Conservation (phyloP, 2,797 vertebrate genomes). For the Lutjanus campechanus region DNA sequence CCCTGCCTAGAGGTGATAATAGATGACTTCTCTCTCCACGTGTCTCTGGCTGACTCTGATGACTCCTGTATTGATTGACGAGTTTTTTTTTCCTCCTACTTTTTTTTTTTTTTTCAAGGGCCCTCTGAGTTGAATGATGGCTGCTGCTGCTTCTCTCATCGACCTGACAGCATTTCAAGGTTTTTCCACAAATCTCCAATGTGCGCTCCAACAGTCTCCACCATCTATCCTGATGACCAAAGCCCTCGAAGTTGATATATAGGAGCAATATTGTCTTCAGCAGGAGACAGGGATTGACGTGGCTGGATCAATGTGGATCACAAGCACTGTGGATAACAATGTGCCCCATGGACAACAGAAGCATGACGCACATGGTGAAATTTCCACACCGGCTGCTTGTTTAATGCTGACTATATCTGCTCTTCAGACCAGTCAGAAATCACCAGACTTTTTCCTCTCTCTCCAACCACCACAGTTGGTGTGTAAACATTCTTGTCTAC, state of each 20-base stretch:
- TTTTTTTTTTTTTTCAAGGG: constrained; percentile 16
- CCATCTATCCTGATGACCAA: constrained; percentile 51
- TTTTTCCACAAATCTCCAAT: constrained; percentile 62
- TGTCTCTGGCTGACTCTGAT: constrained; percentile 42
- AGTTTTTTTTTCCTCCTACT: constrained; percentile 17
- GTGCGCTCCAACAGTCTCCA: constrained; percentile 42
- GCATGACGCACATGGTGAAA: neutral
- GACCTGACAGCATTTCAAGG: constrained; percentile 65
- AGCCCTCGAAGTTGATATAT: constrained; percentile 58
- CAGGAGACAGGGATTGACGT: constrained; percentile 54
- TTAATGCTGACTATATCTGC: neutral
- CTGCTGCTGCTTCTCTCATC: constrained; percentile 52
- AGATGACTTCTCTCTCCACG: constrained; percentile 26
- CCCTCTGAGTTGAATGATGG: constrained; percentile 58
- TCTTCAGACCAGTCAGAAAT: neutral
- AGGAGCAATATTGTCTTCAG: constrained; percentile 62
- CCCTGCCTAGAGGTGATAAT: constrained; percentile 23
- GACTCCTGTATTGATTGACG: constrained; percentile 62
- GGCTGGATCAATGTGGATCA: constrained; percentile 65
- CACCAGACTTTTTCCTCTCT: neutral
- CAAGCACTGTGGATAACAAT: constrained; percentile 51
- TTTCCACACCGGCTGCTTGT: neutral
- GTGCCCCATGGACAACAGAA: constrained; percentile 12
- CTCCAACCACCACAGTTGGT: neutral
- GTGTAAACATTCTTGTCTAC: constrained; percentile 14